Evolutionary conservation across 1,140 invertebrate genomes (phyloP), one percentile per base, ranked within the genome.

Genomic region (Brachionus manjavacas): DNA sequence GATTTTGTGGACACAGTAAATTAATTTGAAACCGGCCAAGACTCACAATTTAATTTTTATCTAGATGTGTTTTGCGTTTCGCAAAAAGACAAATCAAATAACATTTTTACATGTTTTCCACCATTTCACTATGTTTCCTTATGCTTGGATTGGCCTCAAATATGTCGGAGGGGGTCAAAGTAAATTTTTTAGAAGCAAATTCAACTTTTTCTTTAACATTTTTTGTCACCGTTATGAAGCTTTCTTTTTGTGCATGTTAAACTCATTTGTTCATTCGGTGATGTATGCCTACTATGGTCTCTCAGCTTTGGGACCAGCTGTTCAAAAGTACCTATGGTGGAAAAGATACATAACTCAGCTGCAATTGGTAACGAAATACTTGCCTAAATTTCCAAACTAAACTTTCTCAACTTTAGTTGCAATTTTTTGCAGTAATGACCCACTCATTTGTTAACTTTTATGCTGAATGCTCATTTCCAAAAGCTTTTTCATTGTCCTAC

Each of bases 261-360:
- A 95, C 88, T 92, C 91, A 0, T 91, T 93, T 83, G 93, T 95
- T 0, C 94, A 95, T 87, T 89, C 93, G 11, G 89, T 94, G 3
- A 95, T 95, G 94, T 95, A 95, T 87, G 88, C 90, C 23, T 94
- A 95, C 87, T 95, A 95, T 87, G 88, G 89, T 92, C 84, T 90
- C 91, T 64, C 92, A 91, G n/a, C 92, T 90, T 2, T 92, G 91
- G 89, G 88, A 87, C 74, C 89, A 23, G 76, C 85, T n/a, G 86
- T 89, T 85, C 88, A 89, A 68, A 89, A 88, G 49, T 90, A 89
- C 78, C 86, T 91, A 8, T 91, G 89, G 89, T 90, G 90, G 90
- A 90, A 90, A 85, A 86, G 86, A 78, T 90, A 90, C 85, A 85
- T 91, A 11, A 90, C 89, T 3, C 86, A 85, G 78, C 84, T 89